Percentiles rank a stretch among this genome's conserved stretches.
Evolutionary conservation across 2,888 invertebrate genomes (phyloP).

Genomic region (Volucella inanis): DNA sequence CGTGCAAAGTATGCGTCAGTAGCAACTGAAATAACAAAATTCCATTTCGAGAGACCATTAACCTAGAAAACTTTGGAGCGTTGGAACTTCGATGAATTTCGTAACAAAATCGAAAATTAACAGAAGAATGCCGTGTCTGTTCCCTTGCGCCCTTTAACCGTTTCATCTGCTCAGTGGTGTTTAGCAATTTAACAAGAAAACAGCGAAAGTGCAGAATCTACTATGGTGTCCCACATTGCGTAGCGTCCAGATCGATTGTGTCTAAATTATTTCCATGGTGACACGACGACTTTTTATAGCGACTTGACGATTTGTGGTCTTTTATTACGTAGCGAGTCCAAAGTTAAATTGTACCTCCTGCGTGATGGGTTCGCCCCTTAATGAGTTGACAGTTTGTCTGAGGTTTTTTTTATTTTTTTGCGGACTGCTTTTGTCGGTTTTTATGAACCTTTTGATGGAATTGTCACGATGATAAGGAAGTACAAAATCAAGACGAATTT

Average conservation of each 20-base stretch:
- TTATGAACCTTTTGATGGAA: conserved; percentile 10
- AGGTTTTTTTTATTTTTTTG: not conserved
- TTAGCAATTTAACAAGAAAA: conserved; percentile 15
- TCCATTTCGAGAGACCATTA: conserved; percentile 17
- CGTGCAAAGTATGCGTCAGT: conserved; percentile 1
- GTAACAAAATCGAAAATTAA: conserved; percentile 21
- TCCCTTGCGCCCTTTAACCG: not conserved
- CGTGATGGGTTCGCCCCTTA: not conserved
- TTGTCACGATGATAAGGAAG: conserved; percentile 17
- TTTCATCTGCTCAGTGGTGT: conserved; percentile 5
- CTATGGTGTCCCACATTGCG: not conserved
- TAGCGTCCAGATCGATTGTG: not conserved
- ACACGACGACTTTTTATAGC: not conserved
- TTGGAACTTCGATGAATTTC: not conserved
- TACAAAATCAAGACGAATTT: too few relatives aligned
- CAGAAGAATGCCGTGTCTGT: not conserved
- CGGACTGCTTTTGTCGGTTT: not conserved
- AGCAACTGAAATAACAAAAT: not conserved
- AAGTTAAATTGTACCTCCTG: conserved; percentile 3
- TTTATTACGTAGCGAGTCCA: conserved; percentile 36
- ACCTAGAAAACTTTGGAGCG: conserved; percentile 6
- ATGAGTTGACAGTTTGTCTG: conserved; percentile 23
- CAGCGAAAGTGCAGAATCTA: conserved; percentile 19
- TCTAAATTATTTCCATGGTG: conserved; percentile 12
- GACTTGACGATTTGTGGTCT: conserved; percentile 17